A percentile compares a stretch with the other conserved stretches of the same genome.
These are phyloP conservation scores for Lucifuga dentata DNA, from an alignment of 2,113 vertebrate genomes.

Conservation along the genomic window DNA sequence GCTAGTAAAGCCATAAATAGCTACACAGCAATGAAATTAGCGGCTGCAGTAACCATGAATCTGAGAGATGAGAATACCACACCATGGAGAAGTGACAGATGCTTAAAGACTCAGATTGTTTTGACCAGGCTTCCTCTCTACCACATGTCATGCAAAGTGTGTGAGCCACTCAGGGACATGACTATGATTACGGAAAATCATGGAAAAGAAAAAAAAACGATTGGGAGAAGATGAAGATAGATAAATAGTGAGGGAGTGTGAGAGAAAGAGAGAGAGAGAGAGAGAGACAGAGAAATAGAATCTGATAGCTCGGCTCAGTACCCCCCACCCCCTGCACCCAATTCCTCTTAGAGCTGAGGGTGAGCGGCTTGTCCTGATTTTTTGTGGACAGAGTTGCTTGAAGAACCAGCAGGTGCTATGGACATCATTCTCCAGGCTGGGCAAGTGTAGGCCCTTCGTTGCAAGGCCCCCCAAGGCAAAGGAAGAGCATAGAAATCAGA, in stretches of 20 bases:
- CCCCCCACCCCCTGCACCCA: conserved; percentile 73
- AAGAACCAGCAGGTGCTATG: conserved; percentile 88
- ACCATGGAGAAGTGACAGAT: conserved; percentile 76
- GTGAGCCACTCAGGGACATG: conserved; percentile 71
- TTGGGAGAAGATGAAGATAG: conserved; percentile 79
- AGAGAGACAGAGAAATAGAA: conserved; percentile 81
- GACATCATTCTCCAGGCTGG: conserved; percentile 87
- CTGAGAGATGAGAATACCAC: conserved; percentile 76
- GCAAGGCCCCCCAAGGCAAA: conserved; percentile 86
- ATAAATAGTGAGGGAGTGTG: conserved; percentile 72
- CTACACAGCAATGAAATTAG: conserved; percentile 77
- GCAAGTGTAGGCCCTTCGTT: conserved; percentile 81
- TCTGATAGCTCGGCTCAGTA: conserved; percentile 80
- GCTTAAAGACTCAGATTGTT: conserved; percentile 80
- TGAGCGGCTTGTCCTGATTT: conserved; percentile 85
- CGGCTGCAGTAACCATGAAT: conserved; percentile 74
- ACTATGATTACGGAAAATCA: conserved; percentile 79
- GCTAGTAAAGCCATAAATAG: conserved; percentile 67
- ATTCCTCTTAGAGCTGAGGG: conserved; percentile 83
- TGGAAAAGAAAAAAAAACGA: conserved; percentile 64
- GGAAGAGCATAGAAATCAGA: conserved; percentile 88
- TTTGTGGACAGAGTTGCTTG: conserved; percentile 87
- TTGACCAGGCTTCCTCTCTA: conserved; percentile 77
- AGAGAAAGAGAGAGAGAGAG: conserved; percentile 71
- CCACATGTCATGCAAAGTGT: conserved; percentile 87